Evolutionary conservation across 2,113 vertebrate genomes (phyloP).

Genomic region (Chloropsis hardwickii): DNA sequence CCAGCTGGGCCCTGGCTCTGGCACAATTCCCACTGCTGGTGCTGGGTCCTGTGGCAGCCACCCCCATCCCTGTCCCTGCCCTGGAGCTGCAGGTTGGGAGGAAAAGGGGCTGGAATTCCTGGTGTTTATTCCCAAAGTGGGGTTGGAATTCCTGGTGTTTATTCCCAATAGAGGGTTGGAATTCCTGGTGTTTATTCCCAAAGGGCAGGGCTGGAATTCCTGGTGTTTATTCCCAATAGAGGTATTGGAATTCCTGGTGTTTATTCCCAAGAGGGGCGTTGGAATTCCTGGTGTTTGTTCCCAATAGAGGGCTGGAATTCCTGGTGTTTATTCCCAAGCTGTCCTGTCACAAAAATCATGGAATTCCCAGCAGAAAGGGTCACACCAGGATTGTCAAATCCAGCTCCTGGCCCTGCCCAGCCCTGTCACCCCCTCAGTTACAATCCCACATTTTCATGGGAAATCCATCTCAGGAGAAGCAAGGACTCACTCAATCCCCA

Average conservation of each 20-base stretch:
- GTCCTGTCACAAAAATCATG: fast-evolving
- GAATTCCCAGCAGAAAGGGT: not conserved
- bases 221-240: too few species aligned
- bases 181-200: too few species aligned
- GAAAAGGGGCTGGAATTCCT: not conserved
- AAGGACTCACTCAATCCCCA: not conserved
- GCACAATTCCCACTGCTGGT: too few species aligned
- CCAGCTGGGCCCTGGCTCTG: too few species aligned
- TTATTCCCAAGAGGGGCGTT: too few species aligned
- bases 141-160: not conserved
- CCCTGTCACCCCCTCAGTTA: not conserved
- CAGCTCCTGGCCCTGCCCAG: not conserved
- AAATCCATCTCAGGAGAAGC: not conserved
- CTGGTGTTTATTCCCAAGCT: fast-evolving
- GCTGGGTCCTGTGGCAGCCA: too few species aligned
- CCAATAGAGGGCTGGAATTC: not conserved
- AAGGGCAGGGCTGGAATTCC: too few species aligned
- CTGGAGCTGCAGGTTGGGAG: too few species aligned
- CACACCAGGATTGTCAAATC: not conserved
- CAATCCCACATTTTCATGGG: not conserved
- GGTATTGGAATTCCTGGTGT: too few species aligned
- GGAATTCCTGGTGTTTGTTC: too few species aligned
- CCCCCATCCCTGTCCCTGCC: too few species aligned
- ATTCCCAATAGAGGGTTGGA: not conserved
- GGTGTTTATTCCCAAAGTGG: not conserved